Evolutionary conservation across 1,140 invertebrate genomes (phyloP).

Genomic region (Platyscapa corneri): DNA sequence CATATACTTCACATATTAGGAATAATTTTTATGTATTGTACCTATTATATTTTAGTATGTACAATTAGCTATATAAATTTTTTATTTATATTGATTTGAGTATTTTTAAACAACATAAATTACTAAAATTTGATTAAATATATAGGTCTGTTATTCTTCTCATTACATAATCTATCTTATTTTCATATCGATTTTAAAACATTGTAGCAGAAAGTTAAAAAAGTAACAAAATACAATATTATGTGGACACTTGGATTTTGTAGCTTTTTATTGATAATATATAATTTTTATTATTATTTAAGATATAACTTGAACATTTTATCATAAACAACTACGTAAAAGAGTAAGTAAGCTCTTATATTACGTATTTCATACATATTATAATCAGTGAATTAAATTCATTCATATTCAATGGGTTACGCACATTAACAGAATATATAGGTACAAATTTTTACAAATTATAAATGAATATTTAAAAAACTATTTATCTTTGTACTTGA

Average conservation of each 20-base stretch:
- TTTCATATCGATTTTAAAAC: too few species aligned
- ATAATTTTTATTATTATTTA: too few species aligned
- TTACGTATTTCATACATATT: neutral
- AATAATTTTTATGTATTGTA: too few species aligned
- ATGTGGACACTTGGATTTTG: neutral
- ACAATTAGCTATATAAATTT: neutral
- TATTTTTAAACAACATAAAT: too few species aligned
- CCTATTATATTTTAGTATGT: too few species aligned
- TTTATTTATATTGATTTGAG: neutral
- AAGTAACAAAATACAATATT: too few species aligned
- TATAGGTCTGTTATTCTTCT: too few species aligned
- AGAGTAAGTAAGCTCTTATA: neutral
- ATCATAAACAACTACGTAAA: neutral
- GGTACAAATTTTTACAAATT: neutral
- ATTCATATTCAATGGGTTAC: neutral
- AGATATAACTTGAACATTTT: too few species aligned
- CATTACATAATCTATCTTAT: too few species aligned
- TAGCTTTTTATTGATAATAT: neutral
- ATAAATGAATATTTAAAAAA: neutral
- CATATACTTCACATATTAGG: too few species aligned
- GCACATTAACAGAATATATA: neutral
- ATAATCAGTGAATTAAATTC: neutral
- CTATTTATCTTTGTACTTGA: neutral
- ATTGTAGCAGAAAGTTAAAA: too few species aligned
- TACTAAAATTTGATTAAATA: too few species aligned